phyloP scores from a whole-genome alignment of 1,140 invertebrate genomes.

The Thaumetopoea pityocampa region DNA sequence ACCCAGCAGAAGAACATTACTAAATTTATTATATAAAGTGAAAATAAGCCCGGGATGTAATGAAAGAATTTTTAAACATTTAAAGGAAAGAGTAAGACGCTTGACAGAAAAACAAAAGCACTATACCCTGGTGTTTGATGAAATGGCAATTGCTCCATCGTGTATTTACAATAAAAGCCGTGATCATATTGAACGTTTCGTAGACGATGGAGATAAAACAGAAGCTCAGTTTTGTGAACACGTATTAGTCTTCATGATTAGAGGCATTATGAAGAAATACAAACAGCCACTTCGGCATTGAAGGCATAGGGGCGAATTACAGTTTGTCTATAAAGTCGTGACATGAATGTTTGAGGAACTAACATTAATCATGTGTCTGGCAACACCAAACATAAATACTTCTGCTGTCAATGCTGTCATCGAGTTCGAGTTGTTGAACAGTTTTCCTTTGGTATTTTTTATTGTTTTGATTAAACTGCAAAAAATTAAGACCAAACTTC shows the following conservation, averaged over 20 bases:
- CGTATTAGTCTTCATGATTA: slow-evolving; percentile 4
- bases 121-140: background rate
- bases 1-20: background rate
- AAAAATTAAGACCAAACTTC: too few species aligned
- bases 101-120: slow-evolving; percentile 1
- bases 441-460: too few species aligned
- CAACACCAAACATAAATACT: too few species aligned
- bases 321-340: too few species aligned
- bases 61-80: background rate
- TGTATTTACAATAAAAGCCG: background rate
- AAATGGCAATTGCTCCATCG: background rate
- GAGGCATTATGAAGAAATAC: background rate
- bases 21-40: background rate
- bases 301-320: too few species aligned
- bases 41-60: background rate
- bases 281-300: too few species aligned
- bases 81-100: background rate
- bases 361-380: too few species aligned
- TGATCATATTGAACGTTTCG: slow-evolving; percentile 1
- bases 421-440: too few species aligned
- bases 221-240: background rate
- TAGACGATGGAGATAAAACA: background rate
- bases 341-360: too few species aligned
- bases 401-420: too few species aligned
- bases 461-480: too few species aligned